A percentile compares a stretch with the other conserved stretches of the same genome.
phyloP scores from a whole-genome alignment of 2,888 invertebrate genomes.

The Beris morrisii region DNA sequence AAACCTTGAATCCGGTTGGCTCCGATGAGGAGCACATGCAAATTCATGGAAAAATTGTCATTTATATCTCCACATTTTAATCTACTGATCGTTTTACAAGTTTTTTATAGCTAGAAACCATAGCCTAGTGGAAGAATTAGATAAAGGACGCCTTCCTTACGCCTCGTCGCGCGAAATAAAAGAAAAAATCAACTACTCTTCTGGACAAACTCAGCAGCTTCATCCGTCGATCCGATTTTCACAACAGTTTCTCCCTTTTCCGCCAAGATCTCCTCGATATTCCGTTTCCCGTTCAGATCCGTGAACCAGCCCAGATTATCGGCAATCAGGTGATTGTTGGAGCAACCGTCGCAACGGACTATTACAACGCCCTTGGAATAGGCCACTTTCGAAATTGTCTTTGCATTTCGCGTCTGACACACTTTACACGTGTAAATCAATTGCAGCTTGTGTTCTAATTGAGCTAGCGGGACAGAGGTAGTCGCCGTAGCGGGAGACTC shows the following conservation, averaged over 20 bases:
- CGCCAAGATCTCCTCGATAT: slow-evolving; percentile 88
- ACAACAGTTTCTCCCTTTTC: slow-evolving; percentile 83
- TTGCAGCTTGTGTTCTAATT: slow-evolving; percentile 63
- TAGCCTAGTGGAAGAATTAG: too few species aligned
- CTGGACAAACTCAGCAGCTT: slow-evolving; percentile 21
- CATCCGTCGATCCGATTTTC: slow-evolving; percentile 55
- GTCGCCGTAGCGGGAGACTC: not conserved
- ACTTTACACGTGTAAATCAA: slow-evolving; percentile 88
- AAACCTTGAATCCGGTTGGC: too few species aligned
- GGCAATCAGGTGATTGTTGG: slow-evolving; percentile 90
- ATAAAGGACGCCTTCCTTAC: too few species aligned
- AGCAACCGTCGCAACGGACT: slow-evolving; percentile 83
- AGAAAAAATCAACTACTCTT: slow-evolving; percentile 1
- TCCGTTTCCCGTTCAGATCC: slow-evolving; percentile 73
- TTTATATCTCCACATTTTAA: too few species aligned
- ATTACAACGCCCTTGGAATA: slow-evolving; percentile 91
- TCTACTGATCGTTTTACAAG: too few species aligned
- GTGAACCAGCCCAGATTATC: slow-evolving; percentile 96
- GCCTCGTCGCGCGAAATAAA: too few species aligned
- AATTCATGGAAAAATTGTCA: too few species aligned
- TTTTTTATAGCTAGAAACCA: too few species aligned
- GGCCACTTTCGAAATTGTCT: slow-evolving; percentile 80
- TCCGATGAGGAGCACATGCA: too few species aligned
- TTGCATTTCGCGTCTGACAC: slow-evolving; percentile 74
- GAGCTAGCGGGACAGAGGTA: slow-evolving; percentile 43